Base-by-base conservation (phyloP, 2,888 invertebrate genomes). In the Sphinx pinastri region DNA sequence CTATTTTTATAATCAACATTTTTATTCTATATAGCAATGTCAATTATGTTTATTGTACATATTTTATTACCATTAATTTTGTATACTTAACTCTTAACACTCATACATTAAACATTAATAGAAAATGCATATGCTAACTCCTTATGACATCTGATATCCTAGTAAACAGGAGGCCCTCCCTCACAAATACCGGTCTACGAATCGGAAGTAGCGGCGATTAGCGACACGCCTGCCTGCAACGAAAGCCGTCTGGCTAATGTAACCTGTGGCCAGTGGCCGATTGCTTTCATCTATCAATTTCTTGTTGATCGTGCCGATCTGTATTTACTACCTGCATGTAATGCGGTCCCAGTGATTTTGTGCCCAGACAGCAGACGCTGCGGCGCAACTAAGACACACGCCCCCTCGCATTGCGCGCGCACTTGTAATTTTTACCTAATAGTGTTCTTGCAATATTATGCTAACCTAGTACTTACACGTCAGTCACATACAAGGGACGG, bases 401-500 rank as follows among this genome's bases (percentile, higher is more conserved):
- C 59, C 57, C 68, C 69, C 72, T 72, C 71, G 68, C 68, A 49
- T 77, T 75, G 72, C 70, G 71, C 72, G 73, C 72, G 69, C 70
- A 70, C 63, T 47, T 63, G 73, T 75, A 78, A 83, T 84, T 82
- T 78, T 71, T 74, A 60, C 57, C 12, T 47, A 16, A 49, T 49
- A 69, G 68, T 72, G 68, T 78, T 78, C 76, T 77, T 74, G 45
- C 69, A 66, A 4, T 68, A 63, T 79, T 78, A 84, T 92, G 84
- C 51, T 76, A 68, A 71, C 91, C 90, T 90, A 77, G 91, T 92
- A 81, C 68, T 72, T 78, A 75, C 81, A 87, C 85, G 85, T 86
- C 82, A 82, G 75, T 81, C 76, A 82, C 90, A 89, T 89, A 88
- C 87, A 79, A 88, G 87, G 87, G 87, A 88, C 86, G 87, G 84